Base-by-base conservation (phyloP, 2,797 vertebrate species). In the Xerus rutilus region DNA sequence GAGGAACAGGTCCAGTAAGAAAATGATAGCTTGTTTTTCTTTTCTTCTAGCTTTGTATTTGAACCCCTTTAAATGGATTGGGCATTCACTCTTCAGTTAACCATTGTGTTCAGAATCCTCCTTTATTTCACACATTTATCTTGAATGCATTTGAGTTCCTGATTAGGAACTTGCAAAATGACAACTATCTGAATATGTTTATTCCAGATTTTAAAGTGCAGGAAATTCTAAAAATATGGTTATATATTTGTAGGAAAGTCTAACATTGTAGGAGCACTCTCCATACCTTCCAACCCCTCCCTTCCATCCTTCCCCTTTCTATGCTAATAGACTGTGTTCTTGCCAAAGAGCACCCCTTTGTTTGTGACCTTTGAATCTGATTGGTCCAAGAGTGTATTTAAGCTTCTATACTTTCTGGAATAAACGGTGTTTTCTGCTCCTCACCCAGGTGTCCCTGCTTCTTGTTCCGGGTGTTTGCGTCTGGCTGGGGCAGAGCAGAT, bases 111-210 rank as follows among this genome's bases (percentile, higher is more conserved):
- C 12, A 72, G 70, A 70, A 39, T 2, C 3, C 0, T 15, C 5
- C 92, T 84, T 69, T 83, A 72, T 91, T 77, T 76, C 64, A 86
- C n/a, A 39, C 32, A 25, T 72, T 54, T 72, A n/a, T 88, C 3
- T 52, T 65, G 25, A 67, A 64, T 93, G n/a, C 13, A n/a, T 45
- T 86, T 78, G 9, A 74, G 8, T 86, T 83, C 30, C 93, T 83
- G 52, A 72, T 81, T 79, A 83, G 15, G 72, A 49, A 86, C 32
- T 78, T 94, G 45, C 5, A 92, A 87, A 72, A 84, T 32, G 30
- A 20, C 7, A 78, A 28, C 12, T 52, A 18, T 43, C 35, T 88
- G n/a, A 87, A 81, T 78, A 84, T 8, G 3, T 79, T 12, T 74
- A 59, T 70, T 79, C 8, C 43, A 70, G n/a, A 54, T 72, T 64